Evolutionary conservation across 2,113 vertebrate genomes (phyloP).

Genomic region (Semicossyphus pulcher): DNA sequence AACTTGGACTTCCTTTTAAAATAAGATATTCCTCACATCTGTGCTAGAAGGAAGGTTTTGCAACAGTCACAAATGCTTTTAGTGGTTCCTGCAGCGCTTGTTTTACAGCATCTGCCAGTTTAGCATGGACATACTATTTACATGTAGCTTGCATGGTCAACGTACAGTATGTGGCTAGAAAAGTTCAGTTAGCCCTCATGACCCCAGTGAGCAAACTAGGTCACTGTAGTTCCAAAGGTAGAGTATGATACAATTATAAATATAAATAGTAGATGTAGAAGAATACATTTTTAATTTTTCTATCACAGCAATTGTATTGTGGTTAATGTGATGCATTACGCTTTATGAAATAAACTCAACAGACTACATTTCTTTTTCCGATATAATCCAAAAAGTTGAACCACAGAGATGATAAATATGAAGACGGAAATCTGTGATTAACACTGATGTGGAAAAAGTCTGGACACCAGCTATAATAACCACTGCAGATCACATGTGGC

Average conservation of each 20-base stretch:
- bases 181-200: background rate
- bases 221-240: background rate
- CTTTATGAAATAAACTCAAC: background rate
- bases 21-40: background rate
- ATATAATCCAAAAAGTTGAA: background rate
- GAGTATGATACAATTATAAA: too few relatives aligned
- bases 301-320: too few relatives aligned
- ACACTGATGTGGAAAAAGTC: conserved; percentile 60
- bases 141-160: background rate
- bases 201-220: background rate
- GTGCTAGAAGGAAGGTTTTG: conserved; percentile 1
- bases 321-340: background rate
- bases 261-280: too few relatives aligned
- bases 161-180: background rate
- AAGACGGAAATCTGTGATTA: conserved; percentile 46
- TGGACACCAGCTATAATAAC: conserved; percentile 62
- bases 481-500: conserved; percentile 56
- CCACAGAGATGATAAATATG: background rate
- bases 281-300: too few relatives aligned
- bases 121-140: background rate
- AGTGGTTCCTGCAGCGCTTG: background rate
- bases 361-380: background rate
- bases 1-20: conserved; percentile 12
- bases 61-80: background rate
- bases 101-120: background rate